A percentile compares a stretch with the other conserved stretches of the same genome.
phyloP scores from a whole-genome alignment of 2,113 vertebrate species.

The human region DNA sequence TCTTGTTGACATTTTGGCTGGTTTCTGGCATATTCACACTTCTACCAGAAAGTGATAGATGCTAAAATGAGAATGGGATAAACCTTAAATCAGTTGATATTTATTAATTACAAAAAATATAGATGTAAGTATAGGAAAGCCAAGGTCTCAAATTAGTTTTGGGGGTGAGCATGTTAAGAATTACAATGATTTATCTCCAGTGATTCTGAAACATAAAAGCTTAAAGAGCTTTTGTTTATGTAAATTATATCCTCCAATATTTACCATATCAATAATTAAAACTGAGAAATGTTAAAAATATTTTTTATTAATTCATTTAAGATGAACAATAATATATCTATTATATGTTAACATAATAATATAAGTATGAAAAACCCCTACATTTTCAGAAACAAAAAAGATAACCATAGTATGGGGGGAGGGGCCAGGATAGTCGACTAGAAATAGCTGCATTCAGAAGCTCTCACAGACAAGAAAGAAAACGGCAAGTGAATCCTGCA shows the following conservation, averaged over 20 bases:
- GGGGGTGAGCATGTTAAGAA: not conserved
- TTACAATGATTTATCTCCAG: not conserved
- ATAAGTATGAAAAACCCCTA: not conserved
- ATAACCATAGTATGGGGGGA: too few relatives aligned
- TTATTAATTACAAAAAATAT: not conserved
- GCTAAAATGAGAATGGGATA: not conserved
- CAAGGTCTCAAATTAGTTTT: conserved; percentile 32
- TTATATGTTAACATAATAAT: not conserved
- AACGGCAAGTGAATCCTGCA: too few relatives aligned
- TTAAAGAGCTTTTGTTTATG: not conserved
- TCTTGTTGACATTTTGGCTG: not conserved
- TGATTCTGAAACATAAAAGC: not conserved
- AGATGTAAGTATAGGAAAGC: conserved; percentile 11
- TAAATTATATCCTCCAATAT: not conserved
- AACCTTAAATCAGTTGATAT: not conserved
- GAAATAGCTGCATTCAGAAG: too few relatives aligned
- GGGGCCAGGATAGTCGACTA: too few relatives aligned
- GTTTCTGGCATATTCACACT: not conserved
- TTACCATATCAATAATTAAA: conserved; percentile 20
- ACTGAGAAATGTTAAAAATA: not conserved
- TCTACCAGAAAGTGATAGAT: not conserved
- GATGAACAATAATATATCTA: not conserved
- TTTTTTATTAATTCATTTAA: conserved; percentile 39
- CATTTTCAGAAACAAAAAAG: not conserved
- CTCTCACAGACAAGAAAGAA: too few relatives aligned